phyloP scores from a whole-genome alignment of 2,113 vertebrate genomes.

The Anseranas semipalmata region DNA sequence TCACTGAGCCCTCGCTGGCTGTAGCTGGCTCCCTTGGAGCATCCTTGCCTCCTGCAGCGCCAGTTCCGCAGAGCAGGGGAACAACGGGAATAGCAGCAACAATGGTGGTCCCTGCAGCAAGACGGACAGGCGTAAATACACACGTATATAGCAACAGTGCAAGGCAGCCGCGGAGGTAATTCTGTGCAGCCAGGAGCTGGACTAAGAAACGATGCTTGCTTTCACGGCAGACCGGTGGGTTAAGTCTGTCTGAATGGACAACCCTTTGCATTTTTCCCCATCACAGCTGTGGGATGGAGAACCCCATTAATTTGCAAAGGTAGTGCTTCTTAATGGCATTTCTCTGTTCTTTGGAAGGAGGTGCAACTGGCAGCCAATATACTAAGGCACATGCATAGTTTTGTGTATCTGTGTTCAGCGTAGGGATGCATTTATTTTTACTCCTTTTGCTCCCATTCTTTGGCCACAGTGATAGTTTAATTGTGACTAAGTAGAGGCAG shows the following conservation, averaged over 20 bases:
- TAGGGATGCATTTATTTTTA: background rate
- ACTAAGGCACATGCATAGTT: background rate
- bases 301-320: background rate
- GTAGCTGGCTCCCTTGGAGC: slow-evolving; percentile 69
- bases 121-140: background rate
- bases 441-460: background rate
- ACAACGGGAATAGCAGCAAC: slow-evolving; percentile 43
- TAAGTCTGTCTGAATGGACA: background rate
- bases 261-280: background rate
- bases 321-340: background rate
- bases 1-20: slow-evolving; percentile 59
- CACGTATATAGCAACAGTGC: background rate
- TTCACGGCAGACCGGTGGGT: background rate
- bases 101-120: slow-evolving; percentile 38
- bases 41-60: slow-evolving; percentile 70
- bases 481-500: background rate
- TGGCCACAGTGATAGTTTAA: background rate
- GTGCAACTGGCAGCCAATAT: background rate
- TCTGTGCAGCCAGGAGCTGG: background rate
- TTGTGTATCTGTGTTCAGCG: accelerated
- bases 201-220: background rate
- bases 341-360: background rate
- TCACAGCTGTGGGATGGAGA: background rate
- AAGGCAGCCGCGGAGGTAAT: background rate
- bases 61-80: slow-evolving; percentile 76